Evolutionary conservation across 2,888 invertebrate genomes (phyloP).

Genomic region (Melanostoma scalare): DNA sequence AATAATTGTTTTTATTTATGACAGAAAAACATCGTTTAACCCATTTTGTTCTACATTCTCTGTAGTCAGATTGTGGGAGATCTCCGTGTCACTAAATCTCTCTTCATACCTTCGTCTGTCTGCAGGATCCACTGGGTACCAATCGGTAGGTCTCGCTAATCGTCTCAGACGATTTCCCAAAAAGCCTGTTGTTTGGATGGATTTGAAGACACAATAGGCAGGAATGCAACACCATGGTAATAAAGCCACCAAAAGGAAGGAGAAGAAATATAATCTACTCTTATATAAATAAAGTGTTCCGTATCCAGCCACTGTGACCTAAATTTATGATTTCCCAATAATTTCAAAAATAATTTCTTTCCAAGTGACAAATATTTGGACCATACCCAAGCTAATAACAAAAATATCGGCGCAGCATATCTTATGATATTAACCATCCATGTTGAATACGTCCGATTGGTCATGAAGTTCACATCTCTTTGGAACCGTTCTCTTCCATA

Average conservation of each 20-base stretch:
- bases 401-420: slow-evolving; percentile 89
- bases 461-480: slow-evolving; percentile 68
- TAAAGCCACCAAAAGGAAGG: slow-evolving; percentile 68
- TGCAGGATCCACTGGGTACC: slow-evolving; percentile 78
- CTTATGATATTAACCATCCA: slow-evolving; percentile 81
- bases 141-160: slow-evolving; percentile 78
- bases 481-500: slow-evolving; percentile 70
- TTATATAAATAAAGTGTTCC: neutral
- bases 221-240: slow-evolving; percentile 78
- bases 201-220: slow-evolving; percentile 76
- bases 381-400: slow-evolving; percentile 77
- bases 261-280: no score
- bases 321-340: neutral
- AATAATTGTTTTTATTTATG: neutral
- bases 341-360: neutral
- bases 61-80: slow-evolving; percentile 77
- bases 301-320: neutral
- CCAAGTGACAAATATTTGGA: neutral
- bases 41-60: neutral
- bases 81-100: slow-evolving; percentile 77
- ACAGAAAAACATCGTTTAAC: neutral
- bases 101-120: slow-evolving; percentile 79
- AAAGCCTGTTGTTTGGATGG: slow-evolving; percentile 76
- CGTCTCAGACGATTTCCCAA: slow-evolving; percentile 76
- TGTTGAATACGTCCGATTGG: slow-evolving; percentile 19